Base-by-base conservation (phyloP, 2,888 invertebrate genomes). In the Aromia moschata region DNA sequence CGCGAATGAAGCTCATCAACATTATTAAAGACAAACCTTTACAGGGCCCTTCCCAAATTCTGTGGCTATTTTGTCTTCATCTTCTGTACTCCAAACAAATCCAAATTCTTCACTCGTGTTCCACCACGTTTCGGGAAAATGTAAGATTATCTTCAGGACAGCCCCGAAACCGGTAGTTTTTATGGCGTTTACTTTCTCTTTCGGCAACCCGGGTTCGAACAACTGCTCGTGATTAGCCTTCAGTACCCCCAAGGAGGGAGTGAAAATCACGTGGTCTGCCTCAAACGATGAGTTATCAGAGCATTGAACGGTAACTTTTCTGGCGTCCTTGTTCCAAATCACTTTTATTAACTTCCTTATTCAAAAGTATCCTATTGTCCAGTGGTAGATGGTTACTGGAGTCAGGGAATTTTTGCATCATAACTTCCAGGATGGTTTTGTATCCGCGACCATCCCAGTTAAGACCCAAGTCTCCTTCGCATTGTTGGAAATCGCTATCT, bases 361-460 rank as follows among this genome's bases (percentile, higher is more conserved):
- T 62, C 4, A 73, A 41, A 4, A 66, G 38, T 43, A 74, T 70
- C 59, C 67, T 74, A 0, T 77, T 70, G 0, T 75, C 72, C 3
- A 71, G 55, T 5, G 68, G 67, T n/a, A 71, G 38, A 16, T 59
- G 57, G 25, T 67, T 57, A 1, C 49, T 45, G n/a, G 62, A 44
- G 44, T 73, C 60, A 11, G 72, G 72, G 56, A 62, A 69, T 57
- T 72, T 73, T 46, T 70, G 62, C 84, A 87, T 81, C 59, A 92
- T 80, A 30, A 91, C 69, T 65, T 88, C 85, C 43, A 92, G 77
- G 37, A 91, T 79, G 2, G 83, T 87, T 64, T 82, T 83, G 72
- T 86, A 92, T 1, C 91, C 91, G 52, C 82, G 84, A 46, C 86
- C 85, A 64, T 89, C 90, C 92, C 91, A 93, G 70, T 87, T 86